phyloP scores from a whole-genome alignment of 2,888 invertebrate species.

The Molorchus minor region DNA sequence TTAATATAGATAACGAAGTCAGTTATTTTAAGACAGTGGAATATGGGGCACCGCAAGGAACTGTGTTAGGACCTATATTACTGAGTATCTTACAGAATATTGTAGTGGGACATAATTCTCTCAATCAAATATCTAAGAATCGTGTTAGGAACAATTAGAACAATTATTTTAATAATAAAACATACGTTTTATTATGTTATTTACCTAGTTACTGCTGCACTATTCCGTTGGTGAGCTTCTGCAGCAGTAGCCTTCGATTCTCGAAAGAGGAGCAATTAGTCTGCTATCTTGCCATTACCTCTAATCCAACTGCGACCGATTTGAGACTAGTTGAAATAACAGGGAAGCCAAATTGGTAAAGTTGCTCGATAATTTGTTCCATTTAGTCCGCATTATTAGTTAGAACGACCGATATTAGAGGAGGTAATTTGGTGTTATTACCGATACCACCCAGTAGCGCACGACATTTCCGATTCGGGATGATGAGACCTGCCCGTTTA shows the following conservation, averaged over 20 bases:
- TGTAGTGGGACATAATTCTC: no score
- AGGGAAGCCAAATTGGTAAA: constrained; percentile 52
- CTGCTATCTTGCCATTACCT: constrained; percentile 11
- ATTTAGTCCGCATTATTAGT: constrained; percentile 54
- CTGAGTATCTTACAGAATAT: no score
- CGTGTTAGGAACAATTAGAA: no score
- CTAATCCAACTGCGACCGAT: constrained; percentile 37
- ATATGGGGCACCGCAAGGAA: no score
- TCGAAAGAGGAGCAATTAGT: constrained; percentile 22
- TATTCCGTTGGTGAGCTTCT: background rate
- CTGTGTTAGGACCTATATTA: no score
- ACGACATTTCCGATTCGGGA: constrained; percentile 51
- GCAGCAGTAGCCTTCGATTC: no score
- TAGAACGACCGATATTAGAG: constrained; percentile 54
- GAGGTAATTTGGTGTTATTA: constrained; percentile 55
- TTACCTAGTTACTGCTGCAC: background rate
- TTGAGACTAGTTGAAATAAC: constrained; percentile 46
- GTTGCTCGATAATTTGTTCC: constrained; percentile 53
- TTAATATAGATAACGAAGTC: no score
- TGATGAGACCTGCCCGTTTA: constrained; percentile 43
- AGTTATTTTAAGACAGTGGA: no score
- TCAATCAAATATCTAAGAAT: no score
- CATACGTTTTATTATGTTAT: no score
- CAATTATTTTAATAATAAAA: no score
- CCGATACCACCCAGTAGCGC: constrained; percentile 58